Evolutionary conservation across 2,888 invertebrate species (phyloP), one percentile per base, ranked within the genome.

Genomic region (Phytoseiulus persimilis): DNA sequence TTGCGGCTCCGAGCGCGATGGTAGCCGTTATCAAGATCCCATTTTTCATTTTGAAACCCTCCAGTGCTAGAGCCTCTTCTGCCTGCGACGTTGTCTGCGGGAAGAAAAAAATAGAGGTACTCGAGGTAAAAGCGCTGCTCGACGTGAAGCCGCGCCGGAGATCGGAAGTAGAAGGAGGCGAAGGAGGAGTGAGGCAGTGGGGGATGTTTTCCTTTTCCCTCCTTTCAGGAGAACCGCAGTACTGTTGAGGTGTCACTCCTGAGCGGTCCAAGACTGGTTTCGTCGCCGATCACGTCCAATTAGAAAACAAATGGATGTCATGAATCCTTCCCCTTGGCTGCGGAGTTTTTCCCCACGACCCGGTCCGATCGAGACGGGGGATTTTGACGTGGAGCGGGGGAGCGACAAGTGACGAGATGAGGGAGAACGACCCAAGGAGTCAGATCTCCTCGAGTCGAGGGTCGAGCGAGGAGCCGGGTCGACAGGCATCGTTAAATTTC

Each of bases 261-360:
- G 65, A 65, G 65, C 18, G 65, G 18, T 1, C 65, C 18, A 28
- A 18, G 65, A 14, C 18, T 23, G 9, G 23, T 65, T 23, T 3
- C 65, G 65, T 65, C 65, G 65, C 65, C 65, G 65, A 65, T 65
- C 65, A 65, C 65, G 65, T 65, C 65, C 65, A 65, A 65, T 65
- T 65, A 65, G 65, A 65, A 23, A 65, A 28, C 65, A 65, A 65
- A 65, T 65, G 65, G 65, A 65, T 65, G 65, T 65, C 65, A 65
- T 65, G 65, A 65, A 65, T 65, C 65, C 65, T 65, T 18, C 28
- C 1, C 18, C 65, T 65, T 65, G 65, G 18, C 65, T 14, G 5
- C 65, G 65, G 65, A 23, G 18, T 65, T 65, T 65, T 65, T 28
- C 65, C 65, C 18, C 65, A 23, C 65, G 65, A 18, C 18, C 65